phyloP scores from a whole-genome alignment of 2,888 invertebrate species.

The Corbicula japonica region DNA sequence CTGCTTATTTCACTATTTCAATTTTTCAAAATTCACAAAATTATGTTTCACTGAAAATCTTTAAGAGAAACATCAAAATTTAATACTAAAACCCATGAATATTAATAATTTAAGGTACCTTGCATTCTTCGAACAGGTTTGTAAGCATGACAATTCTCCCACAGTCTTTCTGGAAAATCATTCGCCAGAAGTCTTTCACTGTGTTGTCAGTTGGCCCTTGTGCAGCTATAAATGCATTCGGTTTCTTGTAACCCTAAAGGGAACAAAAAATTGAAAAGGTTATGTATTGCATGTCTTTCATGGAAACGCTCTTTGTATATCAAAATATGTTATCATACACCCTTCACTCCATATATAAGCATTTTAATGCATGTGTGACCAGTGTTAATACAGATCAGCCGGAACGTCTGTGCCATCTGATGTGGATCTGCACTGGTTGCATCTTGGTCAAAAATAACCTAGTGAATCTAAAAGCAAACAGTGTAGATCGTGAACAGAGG shows the following conservation, averaged over 20 bases:
- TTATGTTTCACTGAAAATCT: no score
- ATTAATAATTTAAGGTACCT: slow-evolving; percentile 35
- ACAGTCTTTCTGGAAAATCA: slow-evolving; percentile 68
- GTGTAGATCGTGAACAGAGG: no score
- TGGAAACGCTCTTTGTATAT: no score
- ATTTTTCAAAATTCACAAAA: neutral
- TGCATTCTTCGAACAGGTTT: slow-evolving; percentile 62
- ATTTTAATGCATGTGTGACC: no score
- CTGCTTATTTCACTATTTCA: no score
- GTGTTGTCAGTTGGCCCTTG: slow-evolving; percentile 62
- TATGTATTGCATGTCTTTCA: neutral
- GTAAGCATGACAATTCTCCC: slow-evolving; percentile 68
- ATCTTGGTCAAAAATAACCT: no score
- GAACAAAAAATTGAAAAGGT: neutral
- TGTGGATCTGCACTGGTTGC: no score
- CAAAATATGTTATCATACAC: no score
- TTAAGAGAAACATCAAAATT: neutral
- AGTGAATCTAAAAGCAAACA: no score
- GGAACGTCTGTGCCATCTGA: no score
- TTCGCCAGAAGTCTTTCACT: slow-evolving; percentile 66
- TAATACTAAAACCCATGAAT: neutral
- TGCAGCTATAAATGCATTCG: slow-evolving; percentile 61
- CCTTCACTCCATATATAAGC: no score
- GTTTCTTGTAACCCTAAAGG: slow-evolving; percentile 61
- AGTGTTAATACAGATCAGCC: no score